Evolutionary conservation across 1,140 invertebrate species (phyloP).

Genomic region (Hyposmocoma kahamanoa): DNA sequence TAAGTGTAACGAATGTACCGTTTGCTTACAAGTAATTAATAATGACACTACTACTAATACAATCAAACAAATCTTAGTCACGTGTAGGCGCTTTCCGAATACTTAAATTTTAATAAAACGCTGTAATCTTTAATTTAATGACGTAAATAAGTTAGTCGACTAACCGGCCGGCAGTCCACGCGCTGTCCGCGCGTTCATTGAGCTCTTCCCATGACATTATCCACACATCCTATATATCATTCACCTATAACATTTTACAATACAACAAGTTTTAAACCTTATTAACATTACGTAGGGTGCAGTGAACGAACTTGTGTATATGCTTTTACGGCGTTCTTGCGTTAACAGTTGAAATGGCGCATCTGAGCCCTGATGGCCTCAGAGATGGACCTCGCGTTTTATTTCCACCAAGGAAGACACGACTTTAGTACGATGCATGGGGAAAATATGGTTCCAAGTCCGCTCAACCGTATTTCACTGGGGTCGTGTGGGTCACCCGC

Average conservation of each 20-base stretch:
- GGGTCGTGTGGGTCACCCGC: conserved; percentile 49
- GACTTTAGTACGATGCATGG: conserved; percentile 63
- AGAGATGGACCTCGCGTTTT: conserved; percentile 69
- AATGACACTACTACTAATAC: neutral
- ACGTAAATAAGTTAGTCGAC: conserved; percentile 32
- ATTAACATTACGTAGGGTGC: neutral
- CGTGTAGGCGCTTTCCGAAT: too few species aligned
- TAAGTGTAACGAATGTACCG: neutral
- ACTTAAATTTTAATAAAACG: too few species aligned
- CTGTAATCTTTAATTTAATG: conserved; percentile 25
- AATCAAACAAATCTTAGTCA: conserved; percentile 7
- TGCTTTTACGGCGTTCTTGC: conserved; percentile 27
- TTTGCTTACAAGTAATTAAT: neutral
- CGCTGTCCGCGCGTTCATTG: conserved; percentile 66
- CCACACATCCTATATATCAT: conserved; percentile 33
- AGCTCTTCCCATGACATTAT: conserved; percentile 73
- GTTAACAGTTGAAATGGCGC: conserved; percentile 44
- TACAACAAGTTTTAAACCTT: conserved; percentile 17
- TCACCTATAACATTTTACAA: conserved; percentile 25
- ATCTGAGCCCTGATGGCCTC: conserved; percentile 67
- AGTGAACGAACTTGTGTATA: neutral
- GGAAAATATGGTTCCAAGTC: conserved; percentile 65
- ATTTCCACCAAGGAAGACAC: conserved; percentile 71
- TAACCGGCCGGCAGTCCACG: conserved; percentile 58
- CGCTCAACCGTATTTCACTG: conserved; percentile 65